Base-by-base conservation (phyloP, 2,797 vertebrate genomes). In the Lithobates pipiens region DNA sequence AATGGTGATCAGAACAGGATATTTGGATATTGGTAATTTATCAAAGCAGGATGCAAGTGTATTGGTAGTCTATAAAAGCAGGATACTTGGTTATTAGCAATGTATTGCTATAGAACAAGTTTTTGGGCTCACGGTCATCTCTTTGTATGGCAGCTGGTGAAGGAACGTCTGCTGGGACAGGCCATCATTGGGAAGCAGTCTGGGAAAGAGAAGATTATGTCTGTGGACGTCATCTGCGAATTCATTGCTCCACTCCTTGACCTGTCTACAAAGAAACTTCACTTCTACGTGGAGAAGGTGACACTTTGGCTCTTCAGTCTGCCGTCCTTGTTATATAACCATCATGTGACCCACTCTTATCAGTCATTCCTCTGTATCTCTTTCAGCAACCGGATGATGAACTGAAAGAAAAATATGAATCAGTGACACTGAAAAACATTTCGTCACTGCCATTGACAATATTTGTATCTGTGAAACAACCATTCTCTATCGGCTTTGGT, bases 271-370 rank as follows among this genome's bases (percentile, higher is more conserved):
- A 94, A 91, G 83, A 80, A 94, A 74, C 88, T 99, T 23, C 70
- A 87, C n/a, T 99, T 98, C 90, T 90, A 88, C 0, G 88, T 93
- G 11, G 89, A 95, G 88, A 98, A 97, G 96, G 96, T 97, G 79
- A 88, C 91, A 88, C 91, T 9, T 65, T 3, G n/a, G 9, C 25
- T 23, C 16, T 23, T 71, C 46, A 6, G 23, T 27, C 13, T 3
- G 39, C 67, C 13, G 16, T 39, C 10, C 18, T 9, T 25, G n/a
- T 27, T n/a, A 46, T 4, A 15, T 46, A 46, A 46, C 15, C 15
- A 54, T 54, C 3, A 18, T 54, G 5, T 54, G 50, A 54, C 16
- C 50, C 13, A n/a, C 3, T 23, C 3, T 23, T 25, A 11, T 3
- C 16, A 74, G 8, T 18, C 16, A 7, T 46, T 71, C 4, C 63